Evolutionary conservation across 2,113 vertebrate species (phyloP), one percentile per base, ranked within the genome.

Genomic region (Ochotona curzoniae): DNA sequence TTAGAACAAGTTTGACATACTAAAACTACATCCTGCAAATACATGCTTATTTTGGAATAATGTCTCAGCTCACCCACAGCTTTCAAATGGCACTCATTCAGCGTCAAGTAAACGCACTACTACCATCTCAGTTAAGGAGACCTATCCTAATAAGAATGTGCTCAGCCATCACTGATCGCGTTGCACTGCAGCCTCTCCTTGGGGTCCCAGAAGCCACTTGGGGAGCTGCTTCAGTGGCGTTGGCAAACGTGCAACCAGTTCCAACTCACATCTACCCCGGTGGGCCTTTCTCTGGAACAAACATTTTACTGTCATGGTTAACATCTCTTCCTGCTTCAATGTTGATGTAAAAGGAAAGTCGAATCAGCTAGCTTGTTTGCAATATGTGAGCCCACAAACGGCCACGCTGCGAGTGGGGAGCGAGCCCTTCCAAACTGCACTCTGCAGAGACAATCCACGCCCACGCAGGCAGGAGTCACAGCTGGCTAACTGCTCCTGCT

Each of bases 231-330:
- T 51, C 35, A 73, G 71, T 70, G 60, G 1, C 47, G 26, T 12
- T 70, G 69, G 82, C 64, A 57, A 67, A 60, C 12, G 5, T 6
- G 13, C 28, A 66, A 3, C 18, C 17, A 20, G 14, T 70, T 91
- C 61, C 70, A 35, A 79, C 17, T 89, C 54, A 25, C 20, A 26
- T 73, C 91, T 83, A 63, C 32, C 28, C 70, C 67, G 35, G 89
- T 3, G 38, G 64, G 28, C 66, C 49, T 83, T 90, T 85, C 7
- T 61, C 20, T 67, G n/a, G 88, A 86, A 85, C 51, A 90, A 82
- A 87, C n/a, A 89, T 25, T 93, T 83, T 74, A 82, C 60, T 80
- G n/a, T 47, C 44, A 15, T 26, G 67, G 91, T 57, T 66, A 60
- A 30, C 57, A 89, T 61, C 74, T 60, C 20, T 47, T 88, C 25